Base-by-base conservation (phyloP, 2,888 invertebrate genomes). In the Scaptodrosophila latifasciaeformis region DNA sequence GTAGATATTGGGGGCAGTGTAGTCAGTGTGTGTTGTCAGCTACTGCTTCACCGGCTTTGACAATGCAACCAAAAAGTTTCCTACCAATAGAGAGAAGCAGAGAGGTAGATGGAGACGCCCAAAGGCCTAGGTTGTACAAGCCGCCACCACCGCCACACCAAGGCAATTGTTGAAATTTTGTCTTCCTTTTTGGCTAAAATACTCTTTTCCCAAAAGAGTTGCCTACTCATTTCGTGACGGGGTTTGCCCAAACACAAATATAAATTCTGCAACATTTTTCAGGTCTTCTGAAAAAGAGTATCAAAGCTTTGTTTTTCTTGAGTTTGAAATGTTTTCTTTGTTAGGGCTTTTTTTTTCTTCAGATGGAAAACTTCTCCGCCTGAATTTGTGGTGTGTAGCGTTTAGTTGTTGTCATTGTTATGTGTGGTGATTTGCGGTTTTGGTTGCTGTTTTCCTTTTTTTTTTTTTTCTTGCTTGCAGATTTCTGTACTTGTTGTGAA, bases 341-440 rank as follows among this genome's bases (percentile, higher is more conserved):
- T 52, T 44, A 35, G 54, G 27, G 39, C 21, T 21, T 51, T 54
- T 29, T 58, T 70, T 59, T 49, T 30, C 44, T 53, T 34, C 13
- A 15, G 6, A 34, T 6, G 34, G 15, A 34, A 12, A 10, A n/a
- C 34, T 53, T 53, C 58, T 49, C 47, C 31, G 34, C 10, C 45
- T 55, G 37, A 59, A 61, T 76, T 15, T 34, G 34, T 34, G 34
- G 72, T 79, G 71, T 62, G 59, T 58, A 60, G 62, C 68, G 69
- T 76, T 72, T 66, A 76, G 79, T 76, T 79, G 77, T 70, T 57
- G 72, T 60, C 72, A 57, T 40, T 52, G 68, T 54, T n/a, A n/a
- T n/a, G n/a, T n/a, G n/a, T 62, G 57, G 55, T 56, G 43, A 44
- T 57, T 37, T 48, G 39, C 10, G 37, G 44, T 31, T 31, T 34